Base-by-base conservation (phyloP, 1,140 invertebrate genomes). In the Halesus radiatus region DNA sequence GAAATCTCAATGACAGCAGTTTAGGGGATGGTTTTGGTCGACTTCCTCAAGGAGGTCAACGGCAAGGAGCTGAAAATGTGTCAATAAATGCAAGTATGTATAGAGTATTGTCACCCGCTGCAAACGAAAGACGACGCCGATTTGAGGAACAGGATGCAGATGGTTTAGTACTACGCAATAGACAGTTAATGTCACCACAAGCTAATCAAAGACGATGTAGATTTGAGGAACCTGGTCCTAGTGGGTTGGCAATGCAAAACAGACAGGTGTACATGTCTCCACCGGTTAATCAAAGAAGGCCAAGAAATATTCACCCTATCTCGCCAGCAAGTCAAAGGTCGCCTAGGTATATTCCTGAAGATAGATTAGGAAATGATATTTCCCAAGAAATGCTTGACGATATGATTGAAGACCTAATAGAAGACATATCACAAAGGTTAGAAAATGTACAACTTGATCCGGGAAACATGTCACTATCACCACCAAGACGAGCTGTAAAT, bases 281-380 rank as follows among this genome's bases (percentile, higher is more conserved):
- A 0, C 8, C 58, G 23, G 22, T 4, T 60, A 60, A 26, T 60
- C 58, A 60, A 60, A 60, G 22, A 60, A 22, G 58, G 23, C 3
- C 23, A 15, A 60, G 58, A 22, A 60, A 60, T 26, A 23, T 15
- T 18, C 13, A 18, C n/a, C 54, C 37, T 13, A 45, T 45, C 37
- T 45, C 10, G 37, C 68, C 20, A 53, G 68, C 18, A 52, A 72
- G 54, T 29, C 68, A 72, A 72, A 72, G n/a, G 22, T 45, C 37
- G 10, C 10, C 37, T 13, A 45, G 37, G 10, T 13, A 45, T 45
- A 45, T 45, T 45, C 37, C 37, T 1, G 37, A 45, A 45, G 3
- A 45, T 13, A 66, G 29, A 26, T 26, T 66, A 16, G 26, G 16
- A 16, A 29, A 66, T 16, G 22, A 66, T 29, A 26, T 66, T 66